A percentile compares a stretch with the other conserved stretches of the same genome.
phyloP scores from a whole-genome alignment of 1,140 invertebrate genomes.

The Trichogramma pretiosum region DNA sequence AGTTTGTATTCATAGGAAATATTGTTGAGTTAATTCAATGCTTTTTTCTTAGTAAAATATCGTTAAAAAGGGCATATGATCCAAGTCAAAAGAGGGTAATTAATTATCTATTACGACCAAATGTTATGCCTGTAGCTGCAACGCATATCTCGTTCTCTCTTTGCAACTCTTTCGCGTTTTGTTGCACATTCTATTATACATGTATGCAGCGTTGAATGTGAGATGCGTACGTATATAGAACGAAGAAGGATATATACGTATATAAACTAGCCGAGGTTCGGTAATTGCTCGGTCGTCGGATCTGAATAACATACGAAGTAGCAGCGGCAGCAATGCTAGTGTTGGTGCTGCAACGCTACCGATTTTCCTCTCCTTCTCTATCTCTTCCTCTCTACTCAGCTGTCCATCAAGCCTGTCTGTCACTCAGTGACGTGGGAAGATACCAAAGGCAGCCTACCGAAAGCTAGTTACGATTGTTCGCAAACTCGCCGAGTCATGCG shows the following conservation, averaged over 20 bases:
- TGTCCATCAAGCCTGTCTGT: slow-evolving; percentile 44
- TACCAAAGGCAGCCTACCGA: slow-evolving; percentile 34
- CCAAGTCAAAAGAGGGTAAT: too few species aligned
- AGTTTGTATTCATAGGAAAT: too few species aligned
- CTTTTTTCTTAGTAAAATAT: too few species aligned
- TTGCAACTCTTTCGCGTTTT: slow-evolving; percentile 5
- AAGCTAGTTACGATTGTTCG: slow-evolving; percentile 45
- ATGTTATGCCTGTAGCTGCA: slow-evolving; percentile 26
- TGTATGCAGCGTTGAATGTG: too few species aligned
- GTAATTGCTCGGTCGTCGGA: slow-evolving; percentile 45
- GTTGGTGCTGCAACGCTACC: too few species aligned
- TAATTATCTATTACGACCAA: slow-evolving; percentile 37
- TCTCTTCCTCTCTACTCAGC: slow-evolving; percentile 27
- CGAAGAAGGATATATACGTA: slow-evolving; percentile 4
- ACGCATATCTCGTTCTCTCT: background rate
- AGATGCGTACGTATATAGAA: slow-evolving; percentile 21
- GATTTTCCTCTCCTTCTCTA: too few species aligned
- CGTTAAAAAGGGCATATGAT: too few species aligned
- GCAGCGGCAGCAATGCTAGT: background rate
- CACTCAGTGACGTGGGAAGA: slow-evolving; percentile 47
- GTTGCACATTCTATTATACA: too few species aligned
- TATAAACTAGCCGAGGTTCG: slow-evolving; percentile 13
- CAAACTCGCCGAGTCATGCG: slow-evolving; percentile 42
- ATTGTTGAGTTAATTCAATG: too few species aligned
- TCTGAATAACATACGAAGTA: slow-evolving; percentile 44